A percentile compares a stretch with the other conserved stretches of the same genome.
Evolutionary conservation across 1,140 invertebrate genomes (phyloP).

Genomic region (Caerostris darwini): DNA sequence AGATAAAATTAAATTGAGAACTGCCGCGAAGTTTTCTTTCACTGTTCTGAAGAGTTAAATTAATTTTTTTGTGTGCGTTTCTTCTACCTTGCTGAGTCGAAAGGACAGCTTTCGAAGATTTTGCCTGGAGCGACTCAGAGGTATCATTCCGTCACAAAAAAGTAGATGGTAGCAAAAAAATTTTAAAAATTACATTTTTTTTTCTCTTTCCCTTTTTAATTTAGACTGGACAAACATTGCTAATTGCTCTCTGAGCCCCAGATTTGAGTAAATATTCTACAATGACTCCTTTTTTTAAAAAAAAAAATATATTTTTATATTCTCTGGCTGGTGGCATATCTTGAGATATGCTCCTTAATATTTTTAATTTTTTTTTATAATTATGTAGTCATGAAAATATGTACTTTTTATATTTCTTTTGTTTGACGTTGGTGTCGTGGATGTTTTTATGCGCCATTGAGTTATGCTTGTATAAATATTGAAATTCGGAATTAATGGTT

Average conservation of each 20-base stretch:
- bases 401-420: too few relatives aligned
- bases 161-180: background rate
- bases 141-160: background rate
- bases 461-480: too few relatives aligned
- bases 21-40: background rate
- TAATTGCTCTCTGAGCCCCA: slow-evolving; percentile 55
- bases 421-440: too few relatives aligned
- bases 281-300: background rate
- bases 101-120: background rate
- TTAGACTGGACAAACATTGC: slow-evolving; percentile 25
- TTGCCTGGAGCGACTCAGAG: background rate
- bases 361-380: too few relatives aligned
- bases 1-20: slow-evolving; percentile 44
- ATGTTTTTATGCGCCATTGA: too few relatives aligned
- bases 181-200: background rate
- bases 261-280: slow-evolving; percentile 42
- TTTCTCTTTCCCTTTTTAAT: slow-evolving; percentile 11
- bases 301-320: background rate
- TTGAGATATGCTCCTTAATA: too few relatives aligned
- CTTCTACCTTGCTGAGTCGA: background rate
- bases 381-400: too few relatives aligned
- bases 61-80: background rate
- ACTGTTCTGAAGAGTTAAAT: background rate
- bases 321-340: too few relatives aligned
- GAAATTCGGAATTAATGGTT: too few relatives aligned